These are phyloP conservation scores for Rhimphoctona megacephalus DNA, from an alignment of 2,888 invertebrate species.

Conservation along the genomic window DNA sequence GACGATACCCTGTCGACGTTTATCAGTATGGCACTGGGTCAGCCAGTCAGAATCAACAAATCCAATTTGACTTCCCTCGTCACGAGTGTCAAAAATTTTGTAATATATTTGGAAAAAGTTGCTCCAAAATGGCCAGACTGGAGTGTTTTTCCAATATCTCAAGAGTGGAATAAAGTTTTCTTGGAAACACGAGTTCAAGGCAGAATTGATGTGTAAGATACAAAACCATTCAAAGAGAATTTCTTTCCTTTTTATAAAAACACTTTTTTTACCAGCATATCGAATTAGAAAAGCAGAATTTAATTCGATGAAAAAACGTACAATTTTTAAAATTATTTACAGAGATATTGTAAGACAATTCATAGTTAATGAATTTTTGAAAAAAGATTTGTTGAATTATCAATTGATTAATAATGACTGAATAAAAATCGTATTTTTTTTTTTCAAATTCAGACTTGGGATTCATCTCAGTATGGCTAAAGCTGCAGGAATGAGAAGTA, in stretches of 20 bases:
- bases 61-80: conserved; percentile 78
- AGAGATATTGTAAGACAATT: not conserved
- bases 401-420: no score
- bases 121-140: conserved; percentile 72
- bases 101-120: conserved; percentile 74
- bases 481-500: conserved; percentile 73
- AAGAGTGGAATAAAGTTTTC: conserved; percentile 73
- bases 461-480: conserved; percentile 79
- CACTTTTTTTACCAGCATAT: not conserved
- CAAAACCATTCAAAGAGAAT: not conserved
- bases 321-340: not conserved
- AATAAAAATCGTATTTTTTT: not conserved
- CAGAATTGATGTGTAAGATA: conserved; percentile 75
- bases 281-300: not conserved
- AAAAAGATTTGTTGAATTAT: no score
- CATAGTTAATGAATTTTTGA: not conserved
- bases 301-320: not conserved
- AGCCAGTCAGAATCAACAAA: conserved; percentile 73
- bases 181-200: conserved; percentile 69
- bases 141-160: conserved; percentile 69
- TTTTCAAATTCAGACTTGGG: conserved; percentile 71
- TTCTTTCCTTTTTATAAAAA: not conserved
- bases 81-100: conserved; percentile 72
- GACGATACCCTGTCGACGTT: conserved; percentile 76
- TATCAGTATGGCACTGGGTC: conserved; percentile 73